Evolutionary conservation across 2,113 vertebrate genomes (phyloP), one percentile per base, ranked within the genome.

Genomic region (Tetrax tetrax): DNA sequence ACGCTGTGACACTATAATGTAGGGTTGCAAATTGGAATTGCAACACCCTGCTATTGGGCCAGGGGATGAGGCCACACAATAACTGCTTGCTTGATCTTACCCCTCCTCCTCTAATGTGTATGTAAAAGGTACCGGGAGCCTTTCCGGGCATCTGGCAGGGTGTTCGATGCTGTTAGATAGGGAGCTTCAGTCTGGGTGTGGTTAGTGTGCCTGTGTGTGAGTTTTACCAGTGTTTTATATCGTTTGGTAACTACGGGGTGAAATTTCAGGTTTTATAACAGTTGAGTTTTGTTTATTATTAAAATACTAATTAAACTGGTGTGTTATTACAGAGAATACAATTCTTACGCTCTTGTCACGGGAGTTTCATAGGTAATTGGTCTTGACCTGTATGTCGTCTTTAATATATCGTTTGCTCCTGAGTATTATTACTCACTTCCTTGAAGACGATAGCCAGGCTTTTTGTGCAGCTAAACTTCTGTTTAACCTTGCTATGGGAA

Each of bases 401-500:
- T 96, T 86, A 97, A 97, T 98, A 97, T 97, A 97, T 96, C 82
- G 77, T 95, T 97, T 95, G 83, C 96, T 97, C 83, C 75, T 65
- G 90, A 97, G 68, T 95, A 95, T 97, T 97, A 93, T 94, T 97
- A 96, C 96, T 98, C 96, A 97, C 96, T 98, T 98, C 97, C 97
- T 97, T 97, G 96, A 95, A 98, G 97, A 61, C 0, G 61, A 95
- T 97, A 83, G 94, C 87, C 90, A 57, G 37, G 65, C 74, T 89
- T 90, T 95, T 92, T 56, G 86, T 89, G 94, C 97, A 95, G 97
- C 97, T 98, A 98, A 98, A 98, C 97, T 98, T 97, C 89, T 98
- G 51, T 98, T 98, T 98, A 98, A 98, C 98, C 98, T 96, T 97
- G 97, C 95, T 97, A 95, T 84, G 97, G 97, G 95, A 97, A 97